Evolutionary conservation across 2,888 invertebrate genomes (phyloP).

Genomic region (Phrixothrix hirtus): DNA sequence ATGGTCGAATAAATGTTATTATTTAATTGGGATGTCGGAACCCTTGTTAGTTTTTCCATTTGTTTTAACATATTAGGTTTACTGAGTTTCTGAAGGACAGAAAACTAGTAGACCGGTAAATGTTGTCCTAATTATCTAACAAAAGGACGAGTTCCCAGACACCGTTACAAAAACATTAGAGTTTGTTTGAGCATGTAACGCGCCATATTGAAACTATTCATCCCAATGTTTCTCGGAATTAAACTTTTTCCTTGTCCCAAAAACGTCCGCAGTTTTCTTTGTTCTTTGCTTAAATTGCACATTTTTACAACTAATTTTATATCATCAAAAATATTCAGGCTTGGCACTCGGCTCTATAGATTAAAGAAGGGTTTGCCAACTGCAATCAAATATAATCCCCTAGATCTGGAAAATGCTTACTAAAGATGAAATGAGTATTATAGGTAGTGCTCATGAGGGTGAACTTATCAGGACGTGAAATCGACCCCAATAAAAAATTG

Average conservation of each 20-base stretch:
- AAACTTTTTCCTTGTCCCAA: constrained; percentile 9
- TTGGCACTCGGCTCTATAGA: too few species aligned
- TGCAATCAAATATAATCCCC: constrained; percentile 16
- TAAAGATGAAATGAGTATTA: constrained; percentile 13
- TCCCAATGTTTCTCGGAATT: constrained; percentile 13
- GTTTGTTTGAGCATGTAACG: constrained; percentile 28
- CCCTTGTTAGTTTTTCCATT: constrained; percentile 15
- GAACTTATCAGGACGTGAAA: constrained; percentile 2
- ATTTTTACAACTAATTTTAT: too few species aligned
- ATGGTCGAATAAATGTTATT: constrained; percentile 7
- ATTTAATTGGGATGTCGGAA: constrained; percentile 5
- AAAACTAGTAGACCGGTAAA: constrained; percentile 25
- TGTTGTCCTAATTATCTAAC: constrained; percentile 27
- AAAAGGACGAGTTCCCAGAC: constrained; percentile 25
- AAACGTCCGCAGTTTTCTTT: constrained; percentile 1
- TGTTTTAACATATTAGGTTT: constrained; percentile 13
- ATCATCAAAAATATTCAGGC: too few species aligned
- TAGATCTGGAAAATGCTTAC: constrained; percentile 18
- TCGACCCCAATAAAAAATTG: background rate
- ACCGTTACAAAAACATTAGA: constrained; percentile 20
- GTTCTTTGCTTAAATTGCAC: background rate
- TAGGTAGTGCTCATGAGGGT: constrained; percentile 4
- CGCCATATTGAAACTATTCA: constrained; percentile 23
- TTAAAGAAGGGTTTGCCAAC: constrained; percentile 4
- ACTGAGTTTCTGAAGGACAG: constrained; percentile 9